A percentile compares a stretch with the other conserved stretches of the same genome.
Conservation (phyloP, 2,113 vertebrate species). For the Trematocara unimaculatum region DNA sequence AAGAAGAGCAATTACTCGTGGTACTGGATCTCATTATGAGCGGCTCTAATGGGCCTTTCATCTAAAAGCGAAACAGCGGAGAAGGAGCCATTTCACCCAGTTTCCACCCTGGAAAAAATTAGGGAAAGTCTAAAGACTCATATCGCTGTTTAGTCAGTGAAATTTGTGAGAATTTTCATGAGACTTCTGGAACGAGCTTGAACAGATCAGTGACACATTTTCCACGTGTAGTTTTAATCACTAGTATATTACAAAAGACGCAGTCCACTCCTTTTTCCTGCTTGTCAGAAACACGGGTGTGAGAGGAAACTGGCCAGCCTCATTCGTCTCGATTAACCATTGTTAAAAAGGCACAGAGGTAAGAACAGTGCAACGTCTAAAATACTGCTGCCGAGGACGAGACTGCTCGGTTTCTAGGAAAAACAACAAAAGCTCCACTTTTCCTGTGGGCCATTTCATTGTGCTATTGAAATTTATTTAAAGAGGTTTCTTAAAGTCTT, state of each 20-base stretch:
- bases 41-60: neutral
- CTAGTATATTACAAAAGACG: neutral
- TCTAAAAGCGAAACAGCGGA: accelerated
- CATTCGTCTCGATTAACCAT: neutral
- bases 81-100: neutral
- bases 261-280: neutral
- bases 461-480: neutral
- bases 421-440: neutral
- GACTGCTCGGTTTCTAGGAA: neutral
- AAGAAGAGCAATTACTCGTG: slow-evolving; percentile 27
- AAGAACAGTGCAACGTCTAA: neutral
- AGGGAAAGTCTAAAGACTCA: neutral
- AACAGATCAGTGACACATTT: neutral
- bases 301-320: slow-evolving; percentile 14
- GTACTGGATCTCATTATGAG: neutral
- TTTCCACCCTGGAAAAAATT: neutral
- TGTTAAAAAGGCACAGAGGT: neutral
- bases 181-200: neutral
- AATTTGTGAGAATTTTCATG: neutral
- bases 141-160: neutral
- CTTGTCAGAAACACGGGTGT: neutral
- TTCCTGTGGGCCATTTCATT: neutral
- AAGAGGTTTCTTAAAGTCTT: neutral
- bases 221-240: neutral
- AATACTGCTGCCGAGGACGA: accelerated